phyloP scores from a whole-genome alignment of 2,797 vertebrate species.

The Darevskia nairensis region DNA sequence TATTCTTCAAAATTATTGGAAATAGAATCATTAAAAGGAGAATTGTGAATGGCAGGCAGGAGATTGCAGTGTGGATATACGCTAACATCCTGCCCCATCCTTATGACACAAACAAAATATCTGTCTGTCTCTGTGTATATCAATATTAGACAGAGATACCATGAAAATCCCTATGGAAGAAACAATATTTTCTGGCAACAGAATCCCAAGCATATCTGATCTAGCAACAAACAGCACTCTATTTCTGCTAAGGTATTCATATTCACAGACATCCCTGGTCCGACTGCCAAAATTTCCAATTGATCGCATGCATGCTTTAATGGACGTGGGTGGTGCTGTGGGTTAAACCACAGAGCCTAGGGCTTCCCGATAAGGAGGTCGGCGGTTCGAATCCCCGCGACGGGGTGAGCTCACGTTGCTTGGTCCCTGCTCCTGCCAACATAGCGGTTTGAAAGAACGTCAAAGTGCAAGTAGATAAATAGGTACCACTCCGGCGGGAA shows the following conservation, averaged over 20 bases:
- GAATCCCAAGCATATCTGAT: background rate
- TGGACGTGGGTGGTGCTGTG: no score
- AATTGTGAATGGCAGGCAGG: background rate
- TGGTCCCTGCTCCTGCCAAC: no score
- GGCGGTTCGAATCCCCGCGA: no score
- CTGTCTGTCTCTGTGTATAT: background rate
- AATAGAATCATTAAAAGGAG: background rate
- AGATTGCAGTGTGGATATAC: background rate
- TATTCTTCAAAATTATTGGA: slow-evolving; percentile 10
- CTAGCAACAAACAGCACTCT: background rate
- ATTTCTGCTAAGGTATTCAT: slow-evolving; percentile 40
- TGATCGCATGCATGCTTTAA: no score
- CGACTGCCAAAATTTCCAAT: slow-evolving; percentile 49
- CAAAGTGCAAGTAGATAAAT: no score
- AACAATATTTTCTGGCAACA: background rate
- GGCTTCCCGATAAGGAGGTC: no score
- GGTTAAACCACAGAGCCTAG: no score
- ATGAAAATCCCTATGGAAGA: background rate
- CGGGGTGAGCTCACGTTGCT: no score
- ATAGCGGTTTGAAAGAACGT: no score
- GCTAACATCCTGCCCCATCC: background rate
- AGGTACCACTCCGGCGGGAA: no score
- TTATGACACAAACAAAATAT: background rate
- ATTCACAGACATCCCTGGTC: slow-evolving; percentile 30
- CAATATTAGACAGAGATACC: background rate